Evolutionary conservation across 1,140 invertebrate genomes (phyloP).

Genomic region (Chelonus insularis): DNA sequence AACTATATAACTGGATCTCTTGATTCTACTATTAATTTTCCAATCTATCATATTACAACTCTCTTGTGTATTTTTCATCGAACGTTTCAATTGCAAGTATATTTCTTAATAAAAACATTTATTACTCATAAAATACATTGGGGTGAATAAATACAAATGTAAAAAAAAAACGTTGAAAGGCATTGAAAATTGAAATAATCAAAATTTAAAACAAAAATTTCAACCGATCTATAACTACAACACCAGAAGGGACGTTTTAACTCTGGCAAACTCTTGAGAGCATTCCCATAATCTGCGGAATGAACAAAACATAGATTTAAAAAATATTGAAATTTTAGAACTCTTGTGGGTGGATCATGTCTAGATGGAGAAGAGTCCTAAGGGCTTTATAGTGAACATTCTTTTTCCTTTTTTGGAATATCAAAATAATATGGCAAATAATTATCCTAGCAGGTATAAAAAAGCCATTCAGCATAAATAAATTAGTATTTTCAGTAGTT

Average conservation of each 20-base stretch:
- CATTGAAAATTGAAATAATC: background rate
- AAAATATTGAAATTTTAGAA: background rate
- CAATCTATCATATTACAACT: background rate
- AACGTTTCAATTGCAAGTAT: too few species aligned
- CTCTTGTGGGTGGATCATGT: conserved; percentile 30
- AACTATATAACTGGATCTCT: conserved; percentile 20
- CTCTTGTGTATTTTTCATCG: too few species aligned
- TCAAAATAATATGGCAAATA: too few species aligned
- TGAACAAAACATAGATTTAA: background rate
- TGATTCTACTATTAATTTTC: background rate
- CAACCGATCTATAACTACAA: background rate
- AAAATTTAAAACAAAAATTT: background rate
- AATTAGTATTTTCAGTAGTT: too few species aligned
- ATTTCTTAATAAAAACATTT: too few species aligned
- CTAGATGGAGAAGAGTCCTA: conserved; percentile 9
- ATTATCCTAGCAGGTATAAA: too few species aligned
- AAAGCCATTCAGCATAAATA: too few species aligned
- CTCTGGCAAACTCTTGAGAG: conserved; percentile 25
- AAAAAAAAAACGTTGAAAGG: too few species aligned
- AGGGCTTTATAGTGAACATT: conserved; percentile 9
- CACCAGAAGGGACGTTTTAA: conserved; percentile 15
- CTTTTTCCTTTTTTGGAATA: too few species aligned
- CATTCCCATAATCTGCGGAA: conserved; percentile 31
- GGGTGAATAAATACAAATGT: too few species aligned
- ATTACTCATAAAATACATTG: too few species aligned